Evolutionary conservation across 2,888 invertebrate genomes (phyloP).

Genomic region (Callosobruchus maculatus): DNA sequence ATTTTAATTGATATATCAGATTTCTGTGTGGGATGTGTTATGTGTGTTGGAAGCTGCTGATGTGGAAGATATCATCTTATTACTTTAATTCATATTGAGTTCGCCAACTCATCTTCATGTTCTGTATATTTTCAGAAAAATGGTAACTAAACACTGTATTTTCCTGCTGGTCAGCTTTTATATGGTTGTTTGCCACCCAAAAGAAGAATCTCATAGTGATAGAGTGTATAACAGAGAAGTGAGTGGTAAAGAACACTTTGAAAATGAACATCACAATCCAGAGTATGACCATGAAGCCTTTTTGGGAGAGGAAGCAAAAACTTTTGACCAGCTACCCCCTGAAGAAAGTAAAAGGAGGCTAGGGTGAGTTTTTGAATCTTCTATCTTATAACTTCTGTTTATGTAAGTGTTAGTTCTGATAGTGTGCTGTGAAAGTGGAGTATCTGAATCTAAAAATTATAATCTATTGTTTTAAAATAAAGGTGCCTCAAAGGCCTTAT

Average conservation of each 20-base stretch:
- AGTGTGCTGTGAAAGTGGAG: too few relatives aligned
- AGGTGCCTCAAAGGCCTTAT: too few relatives aligned
- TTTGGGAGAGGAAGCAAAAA: conserved; percentile 87
- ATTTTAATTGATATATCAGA: neutral
- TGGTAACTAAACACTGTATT: neutral
- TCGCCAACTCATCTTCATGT: neutral
- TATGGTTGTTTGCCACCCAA: conserved; percentile 43
- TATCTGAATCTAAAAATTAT: too few relatives aligned
- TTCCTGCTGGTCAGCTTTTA: neutral
- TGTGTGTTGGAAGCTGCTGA: neutral
- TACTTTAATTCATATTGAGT: neutral
- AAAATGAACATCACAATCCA: conserved; percentile 76
- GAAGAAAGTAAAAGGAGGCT: conserved; percentile 91
- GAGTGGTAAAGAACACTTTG: conserved; percentile 76
- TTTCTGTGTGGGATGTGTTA: neutral
- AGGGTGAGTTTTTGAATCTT: conserved; percentile 52
- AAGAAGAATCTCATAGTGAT: conserved; percentile 65
- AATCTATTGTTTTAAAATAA: too few relatives aligned
- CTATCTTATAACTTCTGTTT: neutral
- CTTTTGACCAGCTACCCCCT: conserved; percentile 89
- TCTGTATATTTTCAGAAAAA: neutral
- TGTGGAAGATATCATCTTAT: neutral
- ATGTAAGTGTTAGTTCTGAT: too few relatives aligned
- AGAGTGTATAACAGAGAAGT: conserved; percentile 66
- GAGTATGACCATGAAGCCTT: conserved; percentile 98